Conservation (phyloP, 2,113 vertebrate species). For the Pseudois nayaur region DNA sequence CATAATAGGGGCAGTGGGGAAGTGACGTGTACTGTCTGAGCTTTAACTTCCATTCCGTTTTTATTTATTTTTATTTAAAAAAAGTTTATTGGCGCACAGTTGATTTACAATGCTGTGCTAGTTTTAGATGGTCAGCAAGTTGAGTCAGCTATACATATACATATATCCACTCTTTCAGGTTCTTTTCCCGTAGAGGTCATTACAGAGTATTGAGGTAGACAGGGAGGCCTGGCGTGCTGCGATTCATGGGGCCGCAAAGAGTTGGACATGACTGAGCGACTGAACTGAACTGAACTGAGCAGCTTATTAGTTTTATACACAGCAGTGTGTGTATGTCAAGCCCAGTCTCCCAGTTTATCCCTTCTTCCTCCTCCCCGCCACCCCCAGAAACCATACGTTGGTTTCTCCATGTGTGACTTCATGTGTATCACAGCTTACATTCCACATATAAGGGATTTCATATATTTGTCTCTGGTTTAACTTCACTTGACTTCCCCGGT, state of each 20-base stretch:
- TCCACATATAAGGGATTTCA: background rate
- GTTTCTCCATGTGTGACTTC: background rate
- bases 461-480: background rate
- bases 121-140: background rate
- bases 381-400: background rate
- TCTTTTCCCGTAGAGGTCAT: background rate
- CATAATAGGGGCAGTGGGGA: background rate
- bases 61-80: background rate
- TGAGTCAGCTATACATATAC: background rate
- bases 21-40: background rate
- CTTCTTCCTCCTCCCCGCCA: background rate
- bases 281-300: too few species aligned
- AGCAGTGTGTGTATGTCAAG: rapidly evolving
- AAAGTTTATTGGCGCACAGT: rapidly evolving
- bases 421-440: background rate
- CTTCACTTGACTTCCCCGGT: background rate
- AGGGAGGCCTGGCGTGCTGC: too few species aligned
- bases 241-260: too few species aligned
- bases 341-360: too few species aligned
- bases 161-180: background rate
- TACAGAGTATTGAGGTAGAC: background rate
- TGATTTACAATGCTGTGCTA: background rate
- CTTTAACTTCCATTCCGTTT: background rate
- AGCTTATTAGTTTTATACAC: background rate
- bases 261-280: too few species aligned